Percentiles rank a stretch among this genome's conserved stretches.
phyloP scores from a whole-genome alignment of 2,113 vertebrate species.

The Nothobranchius furzeri region DNA sequence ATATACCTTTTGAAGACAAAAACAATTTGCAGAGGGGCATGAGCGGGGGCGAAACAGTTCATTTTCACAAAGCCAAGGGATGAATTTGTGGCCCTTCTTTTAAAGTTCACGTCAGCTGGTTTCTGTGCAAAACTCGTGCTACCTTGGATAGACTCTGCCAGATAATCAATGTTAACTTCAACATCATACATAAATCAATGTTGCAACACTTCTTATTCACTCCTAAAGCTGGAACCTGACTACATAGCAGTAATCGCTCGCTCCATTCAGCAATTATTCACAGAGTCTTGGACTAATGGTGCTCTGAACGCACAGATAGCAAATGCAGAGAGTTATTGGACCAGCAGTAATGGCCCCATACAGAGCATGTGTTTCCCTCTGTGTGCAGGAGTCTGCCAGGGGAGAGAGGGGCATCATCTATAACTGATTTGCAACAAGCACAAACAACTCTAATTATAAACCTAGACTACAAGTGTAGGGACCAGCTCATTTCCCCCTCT shows the following conservation, averaged over 20 bases:
- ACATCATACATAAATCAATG: slow-evolving; percentile 53
- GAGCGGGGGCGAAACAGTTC: slow-evolving; percentile 43
- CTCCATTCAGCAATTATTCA: slow-evolving; percentile 78
- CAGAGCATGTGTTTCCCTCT: slow-evolving; percentile 55
- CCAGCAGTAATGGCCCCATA: slow-evolving; percentile 70
- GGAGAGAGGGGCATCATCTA: slow-evolving; percentile 56
- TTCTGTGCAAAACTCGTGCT: slow-evolving; percentile 25
- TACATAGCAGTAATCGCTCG: slow-evolving; percentile 66
- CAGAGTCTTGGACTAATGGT: slow-evolving; percentile 75
- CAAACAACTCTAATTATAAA: slow-evolving; percentile 72
- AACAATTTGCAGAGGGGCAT: slow-evolving; percentile 40
- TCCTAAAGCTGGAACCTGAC: slow-evolving; percentile 59
- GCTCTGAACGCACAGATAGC: slow-evolving; percentile 70
- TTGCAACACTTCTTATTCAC: slow-evolving; percentile 48
- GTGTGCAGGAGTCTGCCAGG: slow-evolving; percentile 21
- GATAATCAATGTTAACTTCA: slow-evolving; percentile 34
- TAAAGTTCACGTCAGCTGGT: slow-evolving; percentile 32
- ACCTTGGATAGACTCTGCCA: slow-evolving; percentile 10
- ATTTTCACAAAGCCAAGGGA: slow-evolving; percentile 42
- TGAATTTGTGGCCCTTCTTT: slow-evolving; percentile 45
- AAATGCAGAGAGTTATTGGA: slow-evolving; percentile 70
- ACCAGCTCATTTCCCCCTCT: slow-evolving; percentile 32
- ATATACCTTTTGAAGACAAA: slow-evolving; percentile 60
- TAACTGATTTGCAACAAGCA: slow-evolving; percentile 70
- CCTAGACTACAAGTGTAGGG: slow-evolving; percentile 56